phyloP scores from a whole-genome alignment of 2,888 invertebrate species.

The Apamea anceps region DNA sequence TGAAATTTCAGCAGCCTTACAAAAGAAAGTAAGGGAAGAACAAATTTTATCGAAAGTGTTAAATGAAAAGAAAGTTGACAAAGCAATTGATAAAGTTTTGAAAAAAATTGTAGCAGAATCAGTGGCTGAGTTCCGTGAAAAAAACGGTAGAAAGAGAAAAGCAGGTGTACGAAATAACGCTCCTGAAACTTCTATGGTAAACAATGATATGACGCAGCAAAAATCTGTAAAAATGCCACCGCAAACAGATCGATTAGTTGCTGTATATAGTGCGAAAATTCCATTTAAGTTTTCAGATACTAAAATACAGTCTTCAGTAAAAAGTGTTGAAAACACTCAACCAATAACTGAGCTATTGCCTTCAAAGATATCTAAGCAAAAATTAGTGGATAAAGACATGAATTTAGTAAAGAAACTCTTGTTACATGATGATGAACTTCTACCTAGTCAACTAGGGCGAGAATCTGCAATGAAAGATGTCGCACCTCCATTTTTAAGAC shows the following conservation, averaged over 20 bases:
- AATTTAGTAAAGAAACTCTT: neutral
- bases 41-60: neutral
- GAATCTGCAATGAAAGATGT: neutral
- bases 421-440: neutral
- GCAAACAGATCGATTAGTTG: neutral
- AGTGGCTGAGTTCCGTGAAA: neutral
- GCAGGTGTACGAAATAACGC: neutral
- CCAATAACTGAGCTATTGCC: neutral
- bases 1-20: constrained; percentile 1
- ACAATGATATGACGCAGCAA: neutral
- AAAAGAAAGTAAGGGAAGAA: constrained; percentile 20
- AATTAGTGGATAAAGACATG: neutral
- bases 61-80: neutral
- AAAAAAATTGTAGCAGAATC: neutral
- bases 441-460: neutral
- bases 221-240: neutral
- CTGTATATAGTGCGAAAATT: neutral
- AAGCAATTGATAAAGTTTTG: constrained; percentile 3
- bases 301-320: neutral
- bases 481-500: neutral
- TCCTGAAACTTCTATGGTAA: neutral
- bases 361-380: neutral
- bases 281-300: neutral
- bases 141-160: neutral
- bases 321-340: neutral